phyloP scores from a whole-genome alignment of 2,888 invertebrate species.

The Tigriopus californicus region DNA sequence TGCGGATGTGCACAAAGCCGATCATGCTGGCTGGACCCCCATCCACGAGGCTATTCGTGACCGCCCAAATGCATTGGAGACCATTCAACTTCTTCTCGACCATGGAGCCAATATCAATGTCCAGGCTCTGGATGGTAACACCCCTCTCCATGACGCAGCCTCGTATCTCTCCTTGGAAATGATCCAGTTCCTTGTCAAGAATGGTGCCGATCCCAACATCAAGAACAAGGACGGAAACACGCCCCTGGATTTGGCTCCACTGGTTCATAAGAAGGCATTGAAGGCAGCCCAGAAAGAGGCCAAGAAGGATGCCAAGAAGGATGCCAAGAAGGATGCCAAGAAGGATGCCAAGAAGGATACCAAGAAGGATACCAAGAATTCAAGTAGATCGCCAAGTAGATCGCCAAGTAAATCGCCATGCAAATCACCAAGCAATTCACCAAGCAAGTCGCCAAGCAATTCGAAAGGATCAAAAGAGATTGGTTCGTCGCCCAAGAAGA shows the following conservation, averaged over 20 bases:
- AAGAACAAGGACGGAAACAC: constrained; percentile 2
- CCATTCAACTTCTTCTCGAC: background rate
- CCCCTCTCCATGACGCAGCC: constrained; percentile 7
- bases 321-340: background rate
- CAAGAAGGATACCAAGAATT: background rate
- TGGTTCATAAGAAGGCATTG: background rate
- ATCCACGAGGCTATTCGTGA: constrained; percentile 28
- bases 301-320: background rate
- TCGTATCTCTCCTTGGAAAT: background rate
- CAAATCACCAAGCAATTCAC: background rate
- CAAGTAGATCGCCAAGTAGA: background rate
- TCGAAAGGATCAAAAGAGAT: background rate
- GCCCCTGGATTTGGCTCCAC: background rate
- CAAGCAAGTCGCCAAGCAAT: background rate
- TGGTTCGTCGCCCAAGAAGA: background rate
- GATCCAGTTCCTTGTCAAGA: constrained; percentile 1
- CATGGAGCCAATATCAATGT: constrained; percentile 6
- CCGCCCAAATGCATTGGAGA: background rate
- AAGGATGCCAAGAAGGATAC: background rate
- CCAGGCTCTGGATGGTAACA: background rate
- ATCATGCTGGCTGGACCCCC: constrained; percentile 40
- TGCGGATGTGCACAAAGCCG: constrained; percentile 34
- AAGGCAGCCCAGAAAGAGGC: background rate
- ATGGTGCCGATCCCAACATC: constrained; percentile 7
- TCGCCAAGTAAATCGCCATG: background rate